Conservation (phyloP, 2,888 invertebrate species). For the Glyphotaelius pellucidus region DNA sequence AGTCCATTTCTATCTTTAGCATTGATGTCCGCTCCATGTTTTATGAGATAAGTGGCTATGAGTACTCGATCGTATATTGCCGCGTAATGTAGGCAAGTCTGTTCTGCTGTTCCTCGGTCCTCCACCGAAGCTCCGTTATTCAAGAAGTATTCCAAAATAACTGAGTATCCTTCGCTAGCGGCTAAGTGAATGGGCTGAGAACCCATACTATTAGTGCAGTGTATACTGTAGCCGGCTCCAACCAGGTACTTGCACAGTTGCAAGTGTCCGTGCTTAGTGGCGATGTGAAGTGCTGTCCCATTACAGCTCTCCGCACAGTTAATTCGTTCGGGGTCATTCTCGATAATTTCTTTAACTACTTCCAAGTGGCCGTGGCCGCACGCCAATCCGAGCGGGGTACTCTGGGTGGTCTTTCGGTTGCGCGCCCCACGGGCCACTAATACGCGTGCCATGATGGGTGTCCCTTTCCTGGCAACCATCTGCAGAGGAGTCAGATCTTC, state of each 20-base stretch:
- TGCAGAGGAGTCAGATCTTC: constrained; percentile 5
- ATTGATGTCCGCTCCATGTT: background rate
- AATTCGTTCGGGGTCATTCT: background rate
- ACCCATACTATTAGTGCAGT: background rate
- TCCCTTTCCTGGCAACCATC: background rate
- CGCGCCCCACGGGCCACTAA: background rate
- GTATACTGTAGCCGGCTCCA: background rate
- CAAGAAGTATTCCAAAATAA: background rate
- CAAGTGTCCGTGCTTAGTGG: background rate
- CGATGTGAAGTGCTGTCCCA: background rate
- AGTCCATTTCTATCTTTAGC: background rate
- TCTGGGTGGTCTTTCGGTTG: background rate
- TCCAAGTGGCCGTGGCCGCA: background rate
- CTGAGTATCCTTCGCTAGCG: background rate
- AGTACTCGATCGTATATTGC: background rate
- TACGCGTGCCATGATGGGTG: background rate
- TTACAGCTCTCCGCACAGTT: background rate
- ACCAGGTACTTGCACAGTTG: background rate
- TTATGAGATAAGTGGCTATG: background rate
- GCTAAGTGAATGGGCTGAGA: background rate
- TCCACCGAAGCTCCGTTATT: background rate
- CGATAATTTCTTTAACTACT: constrained; percentile 4
- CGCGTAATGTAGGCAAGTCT: background rate
- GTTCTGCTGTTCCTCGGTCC: background rate
- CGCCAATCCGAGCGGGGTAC: background rate